Evolutionary conservation across 2,113 vertebrate species (phyloP), one percentile per base, ranked within the genome.

Genomic region (Pedetes capensis): DNA sequence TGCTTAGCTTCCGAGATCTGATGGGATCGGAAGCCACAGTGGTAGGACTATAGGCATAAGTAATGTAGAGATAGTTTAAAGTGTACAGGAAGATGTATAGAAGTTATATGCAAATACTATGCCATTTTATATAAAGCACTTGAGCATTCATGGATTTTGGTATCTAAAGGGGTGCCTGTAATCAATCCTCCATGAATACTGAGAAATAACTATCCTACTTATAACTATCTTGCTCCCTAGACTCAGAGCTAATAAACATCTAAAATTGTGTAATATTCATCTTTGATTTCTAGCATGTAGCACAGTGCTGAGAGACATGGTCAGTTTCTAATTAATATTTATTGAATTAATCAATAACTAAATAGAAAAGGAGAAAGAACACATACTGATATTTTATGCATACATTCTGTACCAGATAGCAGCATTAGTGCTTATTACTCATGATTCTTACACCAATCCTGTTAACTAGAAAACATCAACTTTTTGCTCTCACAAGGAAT

Each of bases 191-290:
- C 20, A 11, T 61, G 37, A 64, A 64, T 9, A 61, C 55, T 5
- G 63, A 68, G 39, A 25, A 16, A 27, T 32, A 18, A 23, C 51
- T 34, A 0, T 87, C 39, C 72, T 78, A 16, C 66, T 87, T 66
- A 44, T 37, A n/a, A 68, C 47, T 53, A 1, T 49, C 44, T 53
- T 68, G 32, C 8, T 47, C n/a, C 44, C 75, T 59, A 53, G 81
- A 63, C 27, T 64, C 75, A 93, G 84, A 95, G 29, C 71, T 90
- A 72, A 57, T 39, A 25, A 71, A 95, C 61, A 74, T 87, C 78
- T 85, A 39, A 92, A 80, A 72, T 29, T 47, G 8, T 75, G 42
- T 42, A 76, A 37, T 55, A 55, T 55, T 42, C 34, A 55, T 32
- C 81, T 81, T 80, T 90, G 72, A 63, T 44, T 72, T 59, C 44